phyloP scores from a whole-genome alignment of 2,888 invertebrate genomes.

The Eugnorisma glareosa region DNA sequence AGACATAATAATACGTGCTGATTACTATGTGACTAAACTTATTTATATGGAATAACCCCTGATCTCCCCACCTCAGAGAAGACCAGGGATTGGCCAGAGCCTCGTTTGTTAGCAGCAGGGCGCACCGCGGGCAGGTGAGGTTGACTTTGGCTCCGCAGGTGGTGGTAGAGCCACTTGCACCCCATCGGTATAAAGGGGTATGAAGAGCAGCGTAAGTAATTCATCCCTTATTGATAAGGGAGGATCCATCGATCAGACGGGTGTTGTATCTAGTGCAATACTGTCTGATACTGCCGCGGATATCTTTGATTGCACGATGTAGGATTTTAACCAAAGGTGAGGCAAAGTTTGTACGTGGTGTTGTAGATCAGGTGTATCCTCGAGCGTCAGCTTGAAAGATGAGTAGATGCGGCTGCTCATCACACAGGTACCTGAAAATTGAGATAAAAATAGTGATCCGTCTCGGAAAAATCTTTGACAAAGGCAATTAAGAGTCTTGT shows the following conservation, averaged over 20 bases:
- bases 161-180: conserved; percentile 47
- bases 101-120: conserved; percentile 46
- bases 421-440: background rate
- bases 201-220: background rate
- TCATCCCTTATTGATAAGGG: background rate
- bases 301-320: too few relatives aligned
- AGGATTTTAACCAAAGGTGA: background rate
- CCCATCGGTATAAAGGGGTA: conserved; percentile 16
- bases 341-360: background rate
- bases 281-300: background rate
- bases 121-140: conserved; percentile 50
- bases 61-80: background rate
- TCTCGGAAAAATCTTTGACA: background rate
- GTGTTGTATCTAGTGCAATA: background rate
- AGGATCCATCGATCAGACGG: background rate
- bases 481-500: background rate
- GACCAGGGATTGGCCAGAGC: conserved; percentile 27
- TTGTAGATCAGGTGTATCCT: background rate
- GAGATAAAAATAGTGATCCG: background rate
- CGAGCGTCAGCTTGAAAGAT: background rate
- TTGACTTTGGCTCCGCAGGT: conserved; percentile 37
- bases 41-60: background rate
- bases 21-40: background rate
- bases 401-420: background rate
- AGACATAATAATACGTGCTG: background rate